phyloP scores from a whole-genome alignment of 2,888 invertebrate species.

The Anagyrus pseudococci region DNA sequence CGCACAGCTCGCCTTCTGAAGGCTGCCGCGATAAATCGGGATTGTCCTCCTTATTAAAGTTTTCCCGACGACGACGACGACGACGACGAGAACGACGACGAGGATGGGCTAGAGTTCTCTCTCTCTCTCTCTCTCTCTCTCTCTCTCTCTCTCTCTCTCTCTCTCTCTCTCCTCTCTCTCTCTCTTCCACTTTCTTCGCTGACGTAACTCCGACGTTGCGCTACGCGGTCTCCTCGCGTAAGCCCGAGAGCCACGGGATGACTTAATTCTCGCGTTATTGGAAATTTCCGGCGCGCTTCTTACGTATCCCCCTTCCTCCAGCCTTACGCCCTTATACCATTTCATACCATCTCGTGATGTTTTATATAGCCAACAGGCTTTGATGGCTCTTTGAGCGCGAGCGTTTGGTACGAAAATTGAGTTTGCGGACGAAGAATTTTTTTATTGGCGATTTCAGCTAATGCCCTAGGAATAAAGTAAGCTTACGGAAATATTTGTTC shows the following conservation, averaged over 20 bases:
- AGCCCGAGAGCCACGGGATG: constrained; percentile 20
- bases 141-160: no score
- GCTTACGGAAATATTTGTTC: no score
- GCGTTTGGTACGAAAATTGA: no score
- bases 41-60: constrained; percentile 53
- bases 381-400: no score
- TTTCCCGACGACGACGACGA: constrained; percentile 38
- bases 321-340: no score
- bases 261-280: constrained; percentile 46
- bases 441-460: no score
- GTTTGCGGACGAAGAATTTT: no score
- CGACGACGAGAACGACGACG: constrained; percentile 3
- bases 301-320: neutral
- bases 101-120: neutral
- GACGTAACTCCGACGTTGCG: neutral
- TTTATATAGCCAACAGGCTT: no score
- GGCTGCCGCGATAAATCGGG: constrained; percentile 55
- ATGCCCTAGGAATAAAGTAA: no score
- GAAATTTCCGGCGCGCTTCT: constrained; percentile 33
- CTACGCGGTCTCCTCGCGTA: neutral
- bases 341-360: no score
- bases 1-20: constrained; percentile 43
- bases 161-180: no score
- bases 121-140: no score
- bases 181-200: neutral